Evolutionary conservation across 2,113 vertebrate species (phyloP), one percentile per base, ranked within the genome.

Genomic region (Apteryx mantelli): DNA sequence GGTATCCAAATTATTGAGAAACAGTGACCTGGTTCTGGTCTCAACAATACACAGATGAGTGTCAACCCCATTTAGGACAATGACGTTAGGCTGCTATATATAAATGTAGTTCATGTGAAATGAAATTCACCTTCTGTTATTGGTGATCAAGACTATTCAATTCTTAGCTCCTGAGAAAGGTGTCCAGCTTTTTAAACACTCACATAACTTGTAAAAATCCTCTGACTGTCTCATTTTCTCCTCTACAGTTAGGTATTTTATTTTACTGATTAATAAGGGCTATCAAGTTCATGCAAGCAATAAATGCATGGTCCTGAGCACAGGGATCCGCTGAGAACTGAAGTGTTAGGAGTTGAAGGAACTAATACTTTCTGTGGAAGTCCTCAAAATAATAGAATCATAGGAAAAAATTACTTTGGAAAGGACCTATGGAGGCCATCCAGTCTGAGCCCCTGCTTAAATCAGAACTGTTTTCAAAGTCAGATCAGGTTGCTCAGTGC

Each of bases 351-450:
- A 55, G 7, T 26, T 88, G 26, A 76, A 82, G 20, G 88, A 86
- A 75, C 34, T 5, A 86, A 5, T 26, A 55, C 4, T 36, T 90
- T 78, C 34, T 60, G 30, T 15, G 9, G 32, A 71, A 87, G 18
- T 30, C 26, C 28, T 88, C 5, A 5, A 50, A 92, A 76, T 7
- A 85, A 60, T 0, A 79, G 61, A 50, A 5, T 74, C 5, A 17
- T 10, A 48, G 46, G 56, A 77, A 44, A 56, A 88, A 55, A 2
- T 46, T 20, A 30, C 4, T 71, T n/a, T 16, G 42, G 30, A 82
- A 52, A 5, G 9, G 56, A 76, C 9, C 1, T 2, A 2, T 0
- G 9, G 20, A 58, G 12, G 82, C 20, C 36, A 63, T 2, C 2
- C 20, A 79, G 18, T 40, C 6, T 0, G 4, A 82, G 40, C 38